These are phyloP conservation scores for Zaprionus inermis DNA, from an alignment of 1,140 invertebrate species.

Conservation along the genomic window DNA sequence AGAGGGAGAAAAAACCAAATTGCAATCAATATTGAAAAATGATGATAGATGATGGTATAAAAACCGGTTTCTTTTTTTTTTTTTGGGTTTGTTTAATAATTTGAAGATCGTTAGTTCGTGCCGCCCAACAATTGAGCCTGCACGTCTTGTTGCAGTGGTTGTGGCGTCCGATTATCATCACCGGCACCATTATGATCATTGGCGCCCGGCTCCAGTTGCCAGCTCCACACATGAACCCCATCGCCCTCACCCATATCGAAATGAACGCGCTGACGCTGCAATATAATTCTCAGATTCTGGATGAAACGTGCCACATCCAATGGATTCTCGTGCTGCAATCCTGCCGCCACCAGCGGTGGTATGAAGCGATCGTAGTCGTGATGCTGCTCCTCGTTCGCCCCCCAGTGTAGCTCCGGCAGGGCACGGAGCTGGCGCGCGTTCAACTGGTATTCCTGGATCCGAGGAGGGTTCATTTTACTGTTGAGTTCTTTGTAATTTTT, in stretches of 20 bases:
- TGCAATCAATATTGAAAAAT: not conserved
- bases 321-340: conserved; percentile 22
- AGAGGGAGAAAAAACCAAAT: not conserved
- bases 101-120: not conserved
- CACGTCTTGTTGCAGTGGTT: not conserved
- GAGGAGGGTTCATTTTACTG: conserved; percentile 13
- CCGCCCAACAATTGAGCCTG: not conserved
- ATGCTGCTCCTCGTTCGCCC: conserved; percentile 14
- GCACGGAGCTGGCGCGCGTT: not conserved
- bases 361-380: conserved; percentile 21
- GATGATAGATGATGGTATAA: not conserved
- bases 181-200: conserved; percentile 46
- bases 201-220: conserved; percentile 9
- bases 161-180: conserved; percentile 23
- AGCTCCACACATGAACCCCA: conserved; percentile 49
- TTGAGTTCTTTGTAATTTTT: conserved; percentile 1
- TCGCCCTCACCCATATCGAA: conserved; percentile 60
- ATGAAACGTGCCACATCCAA: conserved; percentile 37
- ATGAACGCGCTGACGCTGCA: conserved; percentile 40
- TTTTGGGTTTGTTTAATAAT: not conserved
- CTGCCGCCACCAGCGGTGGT: conserved; percentile 18
- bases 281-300: conserved; percentile 38
- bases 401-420: conserved; percentile 24
- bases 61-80: not conserved
- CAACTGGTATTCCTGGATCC: not conserved